Base-by-base conservation (phyloP, 2,113 vertebrate genomes). In the Craseonycteris thonglongyai region DNA sequence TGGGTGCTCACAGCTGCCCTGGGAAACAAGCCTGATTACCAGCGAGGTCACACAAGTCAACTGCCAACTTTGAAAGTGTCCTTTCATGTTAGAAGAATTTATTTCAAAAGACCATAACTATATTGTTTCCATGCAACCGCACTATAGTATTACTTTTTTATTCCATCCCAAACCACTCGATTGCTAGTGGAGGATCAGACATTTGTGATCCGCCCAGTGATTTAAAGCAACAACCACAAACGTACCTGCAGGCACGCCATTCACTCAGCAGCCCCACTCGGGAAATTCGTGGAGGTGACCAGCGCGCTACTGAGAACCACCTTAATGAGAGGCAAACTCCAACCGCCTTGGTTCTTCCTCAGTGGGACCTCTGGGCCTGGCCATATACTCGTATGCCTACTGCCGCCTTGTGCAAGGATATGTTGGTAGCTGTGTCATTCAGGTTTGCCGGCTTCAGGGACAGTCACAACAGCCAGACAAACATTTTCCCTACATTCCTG, bases 391-490 rank as follows among this genome's bases (percentile, higher is more conserved):
- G 65, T 38, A 68, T n/a, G n/a, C n/a, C n/a, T n/a, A n/a, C n/a
- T n/a, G n/a, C 3, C 24, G 16, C 16, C 22, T 79, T 38, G 5
- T 9, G 87, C 69, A 69, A 96, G 40, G 42, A 49, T 30, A 90
- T 30, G 22, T 66, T 1, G 1, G 42, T 38, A 56, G 22, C 21
- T 61, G 16, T 8, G 1, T 21, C n/a, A 56, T 18, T 9, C 3
- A 47, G 56, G 33, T 35, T 76, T 65, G 54, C 18, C 9, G 69
- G 33, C 15, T 90, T 95, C 71, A 93, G 0, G 65, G 26, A 96
- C 63, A 94, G 91, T 56, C 71, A 83, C 74, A 15, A 83, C 91
- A 84, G 87, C 86, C 84, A 95, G 54, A 2, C 0, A 95, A 71
- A 91, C 1, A 4, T 59, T 94, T 72, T 38, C 86, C 85, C 3